Evolutionary conservation across 2,797 vertebrate species (phyloP).

Genomic region (Anomalospiza imberbis): DNA sequence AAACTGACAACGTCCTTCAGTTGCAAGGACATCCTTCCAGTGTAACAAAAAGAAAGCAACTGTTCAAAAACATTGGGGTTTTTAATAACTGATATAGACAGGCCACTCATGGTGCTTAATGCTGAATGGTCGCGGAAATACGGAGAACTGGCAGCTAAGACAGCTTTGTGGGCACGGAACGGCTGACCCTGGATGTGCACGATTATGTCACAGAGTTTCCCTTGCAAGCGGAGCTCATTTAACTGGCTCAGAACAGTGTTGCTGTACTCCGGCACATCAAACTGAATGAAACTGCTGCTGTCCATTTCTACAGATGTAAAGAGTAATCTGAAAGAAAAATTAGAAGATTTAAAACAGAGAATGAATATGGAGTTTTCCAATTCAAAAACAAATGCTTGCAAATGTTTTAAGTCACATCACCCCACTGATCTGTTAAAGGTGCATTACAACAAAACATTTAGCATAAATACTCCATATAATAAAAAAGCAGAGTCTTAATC

Average conservation of each 20-base stretch:
- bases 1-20: constrained; percentile 98
- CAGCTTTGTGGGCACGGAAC: constrained; percentile 96
- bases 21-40: constrained; percentile 96
- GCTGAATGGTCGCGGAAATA: constrained; percentile 99
- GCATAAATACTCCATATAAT: neutral
- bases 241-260: constrained; percentile 95
- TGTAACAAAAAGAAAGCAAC: constrained; percentile 98
- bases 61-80: constrained; percentile 97
- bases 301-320: constrained; percentile 89
- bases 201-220: constrained; percentile 97
- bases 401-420: neutral
- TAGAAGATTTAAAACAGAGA: constrained; percentile 17
- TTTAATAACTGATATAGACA: constrained; percentile 98
- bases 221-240: constrained; percentile 94
- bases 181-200: constrained; percentile 99
- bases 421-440: neutral
- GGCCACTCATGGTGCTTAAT: constrained; percentile 96
- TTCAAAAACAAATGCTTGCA: neutral
- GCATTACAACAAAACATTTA: neutral
- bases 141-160: constrained; percentile 94
- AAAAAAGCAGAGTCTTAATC: neutral
- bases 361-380: neutral
- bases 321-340: constrained; percentile 66
- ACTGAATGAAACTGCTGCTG: constrained; percentile 96
- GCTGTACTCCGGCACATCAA: constrained; percentile 98